These are phyloP conservation scores for Amiota minor DNA, from an alignment of 2,888 invertebrate genomes.

Conservation along the genomic window DNA sequence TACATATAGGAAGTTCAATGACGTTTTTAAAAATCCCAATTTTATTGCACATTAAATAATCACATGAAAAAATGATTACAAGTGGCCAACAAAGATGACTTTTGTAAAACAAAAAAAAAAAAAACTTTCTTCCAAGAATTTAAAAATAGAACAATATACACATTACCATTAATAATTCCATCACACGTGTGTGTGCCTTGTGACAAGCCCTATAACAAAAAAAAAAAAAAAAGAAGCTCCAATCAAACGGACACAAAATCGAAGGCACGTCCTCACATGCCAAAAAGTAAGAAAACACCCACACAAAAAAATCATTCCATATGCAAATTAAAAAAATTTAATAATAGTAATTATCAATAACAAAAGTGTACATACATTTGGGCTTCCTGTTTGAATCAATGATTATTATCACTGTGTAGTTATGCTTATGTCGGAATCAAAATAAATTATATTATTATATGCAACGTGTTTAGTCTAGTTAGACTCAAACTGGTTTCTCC, in stretches of 20 bases:
- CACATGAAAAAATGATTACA: background rate
- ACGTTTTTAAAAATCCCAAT: background rate
- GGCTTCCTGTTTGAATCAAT: no score
- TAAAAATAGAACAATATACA: conserved; percentile 2
- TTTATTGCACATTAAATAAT: background rate
- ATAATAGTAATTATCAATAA: no score
- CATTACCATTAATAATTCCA: background rate
- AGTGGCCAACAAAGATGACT: no score
- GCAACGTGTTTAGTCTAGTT: no score
- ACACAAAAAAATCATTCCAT: background rate
- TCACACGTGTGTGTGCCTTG: background rate
- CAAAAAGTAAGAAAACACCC: background rate
- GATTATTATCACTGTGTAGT: no score
- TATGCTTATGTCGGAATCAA: no score
- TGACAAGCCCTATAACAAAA: conserved; percentile 1
- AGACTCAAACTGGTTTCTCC: no score
- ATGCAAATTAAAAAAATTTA: background rate
- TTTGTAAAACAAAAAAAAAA: no score
- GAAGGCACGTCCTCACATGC: conserved; percentile 18
- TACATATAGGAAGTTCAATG: conserved; percentile 28
- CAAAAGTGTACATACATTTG: no score
- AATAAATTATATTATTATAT: no score
- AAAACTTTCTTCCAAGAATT: conserved; percentile 6
- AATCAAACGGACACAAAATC: background rate
- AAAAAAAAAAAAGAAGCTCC: background rate